These are phyloP conservation scores for Bothrops alternatus DNA, from an alignment of 2,797 vertebrate genomes.

Conservation along the genomic window DNA sequence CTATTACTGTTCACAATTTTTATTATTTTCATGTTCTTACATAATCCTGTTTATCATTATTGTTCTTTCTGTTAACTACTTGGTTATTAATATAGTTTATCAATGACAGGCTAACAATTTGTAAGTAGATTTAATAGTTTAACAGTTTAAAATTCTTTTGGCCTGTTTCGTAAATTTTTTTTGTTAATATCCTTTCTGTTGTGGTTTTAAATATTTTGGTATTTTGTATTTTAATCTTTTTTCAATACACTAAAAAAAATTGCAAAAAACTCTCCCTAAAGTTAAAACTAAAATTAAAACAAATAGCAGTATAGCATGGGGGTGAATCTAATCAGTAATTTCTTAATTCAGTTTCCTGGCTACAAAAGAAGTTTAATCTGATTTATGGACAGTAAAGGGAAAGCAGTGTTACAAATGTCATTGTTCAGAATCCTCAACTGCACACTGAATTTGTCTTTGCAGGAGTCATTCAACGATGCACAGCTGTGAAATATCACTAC, in stretches of 20 bases:
- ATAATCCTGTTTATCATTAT: neutral
- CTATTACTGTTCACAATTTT: neutral
- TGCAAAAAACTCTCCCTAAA: neutral
- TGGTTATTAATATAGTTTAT: neutral
- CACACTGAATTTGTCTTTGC: slow-evolving; percentile 30
- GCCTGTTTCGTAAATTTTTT: neutral
- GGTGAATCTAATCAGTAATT: neutral
- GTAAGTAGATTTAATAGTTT: neutral
- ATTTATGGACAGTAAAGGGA: neutral
- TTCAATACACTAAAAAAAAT: neutral
- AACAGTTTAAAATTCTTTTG: neutral
- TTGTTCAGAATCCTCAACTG: neutral
- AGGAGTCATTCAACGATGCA: slow-evolving; percentile 89
- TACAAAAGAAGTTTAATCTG: neutral
- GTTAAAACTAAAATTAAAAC: neutral
- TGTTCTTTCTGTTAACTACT: neutral
- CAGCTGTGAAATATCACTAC: slow-evolving; percentile 90
- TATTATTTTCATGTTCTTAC: neutral
- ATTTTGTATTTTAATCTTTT: neutral
- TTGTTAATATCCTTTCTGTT: neutral
- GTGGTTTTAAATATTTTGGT: neutral
- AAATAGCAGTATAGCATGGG: neutral
- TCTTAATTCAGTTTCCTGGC: neutral
- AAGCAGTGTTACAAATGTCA: neutral
- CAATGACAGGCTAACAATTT: neutral